A percentile compares a stretch with the other conserved stretches of the same genome.
Conservation (phyloP, 2,113 vertebrate genomes). For the Gobio gobio region DNA sequence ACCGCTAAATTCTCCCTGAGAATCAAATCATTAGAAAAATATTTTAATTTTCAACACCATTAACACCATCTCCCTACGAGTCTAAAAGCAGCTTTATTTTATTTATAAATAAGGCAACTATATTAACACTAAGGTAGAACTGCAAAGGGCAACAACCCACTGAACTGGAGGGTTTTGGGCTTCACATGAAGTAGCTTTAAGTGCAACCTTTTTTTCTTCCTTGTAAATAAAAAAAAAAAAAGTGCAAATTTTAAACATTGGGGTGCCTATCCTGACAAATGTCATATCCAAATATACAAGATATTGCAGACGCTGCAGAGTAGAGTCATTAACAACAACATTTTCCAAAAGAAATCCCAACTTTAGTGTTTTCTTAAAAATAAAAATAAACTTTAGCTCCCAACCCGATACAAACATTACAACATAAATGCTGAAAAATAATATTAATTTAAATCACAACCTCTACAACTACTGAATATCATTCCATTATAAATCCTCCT, state of each 20-base stretch:
- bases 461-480: neutral
- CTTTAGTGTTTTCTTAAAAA: constrained; percentile 7
- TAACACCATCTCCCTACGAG: neutral
- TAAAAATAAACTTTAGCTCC: too few relatives aligned
- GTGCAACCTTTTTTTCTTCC: neutral
- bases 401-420: neutral
- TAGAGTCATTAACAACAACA: neutral
- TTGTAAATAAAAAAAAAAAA: neutral
- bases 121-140: constrained; percentile 26
- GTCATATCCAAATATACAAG: neutral
- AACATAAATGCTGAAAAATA: neutral
- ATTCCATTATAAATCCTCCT: constrained; percentile 24
- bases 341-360: neutral
- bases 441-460: neutral
- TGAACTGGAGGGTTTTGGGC: neutral
- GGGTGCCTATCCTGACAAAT: neutral
- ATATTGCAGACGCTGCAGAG: neutral
- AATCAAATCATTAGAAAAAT: constrained; percentile 22
- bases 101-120: constrained; percentile 34
- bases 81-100: constrained; percentile 38
- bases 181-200: neutral
- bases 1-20: constrained; percentile 3
- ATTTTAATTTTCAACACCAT: neutral
- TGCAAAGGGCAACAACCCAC: neutral
- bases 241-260: neutral